A percentile compares a stretch with the other conserved stretches of the same genome.
Conservation (phyloP, 2,113 vertebrate species). For the Dicrurus megarhynchus region DNA sequence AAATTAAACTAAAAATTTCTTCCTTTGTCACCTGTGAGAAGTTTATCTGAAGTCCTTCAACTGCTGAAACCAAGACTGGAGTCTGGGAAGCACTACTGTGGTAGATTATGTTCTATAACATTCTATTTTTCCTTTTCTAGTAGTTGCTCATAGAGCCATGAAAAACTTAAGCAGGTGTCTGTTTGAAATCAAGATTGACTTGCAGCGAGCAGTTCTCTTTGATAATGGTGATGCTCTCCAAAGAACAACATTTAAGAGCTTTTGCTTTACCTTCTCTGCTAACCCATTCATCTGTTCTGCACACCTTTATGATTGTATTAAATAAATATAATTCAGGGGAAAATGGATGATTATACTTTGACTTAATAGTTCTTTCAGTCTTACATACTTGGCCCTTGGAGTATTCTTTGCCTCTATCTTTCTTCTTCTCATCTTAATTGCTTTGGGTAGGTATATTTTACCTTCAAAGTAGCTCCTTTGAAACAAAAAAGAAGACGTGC, state of each 20-base stretch:
- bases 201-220: background rate
- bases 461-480: background rate
- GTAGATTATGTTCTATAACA: background rate
- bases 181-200: background rate
- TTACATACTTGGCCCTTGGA: background rate
- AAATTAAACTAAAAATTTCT: background rate
- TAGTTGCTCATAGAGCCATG: background rate
- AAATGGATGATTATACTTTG: background rate
- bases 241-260: background rate
- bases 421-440: slow-evolving; percentile 38
- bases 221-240: background rate
- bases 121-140: background rate
- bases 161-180: background rate
- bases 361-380: background rate
- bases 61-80: background rate
- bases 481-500: background rate
- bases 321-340: slow-evolving; percentile 22
- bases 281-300: background rate
- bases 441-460: slow-evolving; percentile 16
- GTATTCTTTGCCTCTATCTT: background rate
- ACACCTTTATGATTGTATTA: background rate
- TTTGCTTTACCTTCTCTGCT: background rate
- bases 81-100: background rate
- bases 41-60: background rate
- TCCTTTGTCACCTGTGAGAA: background rate